A percentile compares a stretch with the other conserved stretches of the same genome.
These are phyloP conservation scores for Drosophila gunungcola DNA, from an alignment of 1,140 invertebrate genomes.

Conservation along the genomic window DNA sequence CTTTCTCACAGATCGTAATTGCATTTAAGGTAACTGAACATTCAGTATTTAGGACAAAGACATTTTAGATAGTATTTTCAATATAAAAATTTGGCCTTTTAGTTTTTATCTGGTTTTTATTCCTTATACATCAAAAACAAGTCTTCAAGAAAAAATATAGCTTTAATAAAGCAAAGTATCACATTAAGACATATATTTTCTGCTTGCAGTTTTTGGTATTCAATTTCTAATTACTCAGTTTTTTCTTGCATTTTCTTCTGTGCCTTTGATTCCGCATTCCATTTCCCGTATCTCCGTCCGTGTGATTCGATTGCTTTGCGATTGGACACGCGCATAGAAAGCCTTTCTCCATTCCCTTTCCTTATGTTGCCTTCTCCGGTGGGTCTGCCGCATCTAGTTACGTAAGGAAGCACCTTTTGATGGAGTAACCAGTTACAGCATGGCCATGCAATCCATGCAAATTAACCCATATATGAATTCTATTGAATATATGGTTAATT, in stretches of 20 bases:
- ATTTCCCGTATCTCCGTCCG: constrained; percentile 7
- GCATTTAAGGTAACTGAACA: neutral
- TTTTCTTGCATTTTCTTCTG: constrained; percentile 14
- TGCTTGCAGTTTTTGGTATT: constrained; percentile 6
- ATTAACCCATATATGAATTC: constrained; percentile 17
- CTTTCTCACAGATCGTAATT: constrained; percentile 8
- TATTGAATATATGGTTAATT: neutral
- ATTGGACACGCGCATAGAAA: constrained; percentile 59
- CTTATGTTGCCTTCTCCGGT: constrained; percentile 14
- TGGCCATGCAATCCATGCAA: constrained; percentile 16
- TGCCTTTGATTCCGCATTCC: constrained; percentile 3
- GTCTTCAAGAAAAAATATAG: neutral
- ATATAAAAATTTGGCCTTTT: too few species aligned
- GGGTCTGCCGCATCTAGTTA: constrained; percentile 50
- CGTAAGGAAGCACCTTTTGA: constrained; percentile 18
- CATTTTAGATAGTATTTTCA: too few species aligned
- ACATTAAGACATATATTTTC: neutral
- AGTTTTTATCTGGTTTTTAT: too few species aligned
- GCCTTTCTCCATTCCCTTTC: constrained; percentile 30
- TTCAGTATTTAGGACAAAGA: neutral
- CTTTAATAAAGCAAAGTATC: neutral
- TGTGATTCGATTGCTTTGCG: constrained; percentile 50
- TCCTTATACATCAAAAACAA: too few species aligned
- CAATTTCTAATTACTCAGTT: constrained; percentile 35
- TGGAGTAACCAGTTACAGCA: constrained; percentile 16